Percentiles rank a stretch among this genome's conserved stretches.
Conservation (phyloP, 2,113 vertebrate genomes). For the Eudyptes chrysolophus region DNA sequence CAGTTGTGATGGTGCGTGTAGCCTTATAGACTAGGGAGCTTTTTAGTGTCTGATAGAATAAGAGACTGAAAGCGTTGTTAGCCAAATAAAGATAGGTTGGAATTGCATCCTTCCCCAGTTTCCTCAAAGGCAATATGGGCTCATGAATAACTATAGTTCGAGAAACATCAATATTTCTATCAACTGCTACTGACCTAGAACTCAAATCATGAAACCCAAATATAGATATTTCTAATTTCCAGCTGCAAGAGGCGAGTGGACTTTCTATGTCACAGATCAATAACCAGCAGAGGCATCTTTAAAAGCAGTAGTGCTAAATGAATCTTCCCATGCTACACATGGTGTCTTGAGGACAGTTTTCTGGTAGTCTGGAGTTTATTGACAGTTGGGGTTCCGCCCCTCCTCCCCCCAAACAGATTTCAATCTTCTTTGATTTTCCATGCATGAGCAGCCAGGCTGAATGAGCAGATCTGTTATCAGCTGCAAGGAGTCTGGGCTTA, state of each 20-base stretch:
- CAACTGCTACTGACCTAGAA: not conserved
- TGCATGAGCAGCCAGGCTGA: not conserved
- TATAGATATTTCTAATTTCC: not conserved
- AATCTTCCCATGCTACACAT: not conserved
- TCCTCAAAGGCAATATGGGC: not conserved
- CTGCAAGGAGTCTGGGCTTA: constrained; percentile 5
- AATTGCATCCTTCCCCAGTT: not conserved
- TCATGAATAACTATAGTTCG: not conserved
- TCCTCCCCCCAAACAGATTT: not conserved
- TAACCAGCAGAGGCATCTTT: not conserved
- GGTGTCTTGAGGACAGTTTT: not conserved
- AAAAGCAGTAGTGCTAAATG: not conserved
- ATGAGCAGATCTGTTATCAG: constrained; percentile 55
- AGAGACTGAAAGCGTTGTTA: not conserved
- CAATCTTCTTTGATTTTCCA: constrained; percentile 24
- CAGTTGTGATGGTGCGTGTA: not conserved
- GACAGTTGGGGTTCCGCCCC: not conserved
- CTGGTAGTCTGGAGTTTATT: not conserved
- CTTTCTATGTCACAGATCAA: not conserved
- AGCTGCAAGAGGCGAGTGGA: not conserved
- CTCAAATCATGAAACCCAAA: not conserved
- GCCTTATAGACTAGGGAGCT: not conserved
- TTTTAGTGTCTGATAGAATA: not conserved
- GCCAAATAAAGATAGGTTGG: not conserved
- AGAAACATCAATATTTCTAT: not conserved